Evolutionary conservation across 2,888 invertebrate species (phyloP).

Genomic region (Allacma fusca): DNA sequence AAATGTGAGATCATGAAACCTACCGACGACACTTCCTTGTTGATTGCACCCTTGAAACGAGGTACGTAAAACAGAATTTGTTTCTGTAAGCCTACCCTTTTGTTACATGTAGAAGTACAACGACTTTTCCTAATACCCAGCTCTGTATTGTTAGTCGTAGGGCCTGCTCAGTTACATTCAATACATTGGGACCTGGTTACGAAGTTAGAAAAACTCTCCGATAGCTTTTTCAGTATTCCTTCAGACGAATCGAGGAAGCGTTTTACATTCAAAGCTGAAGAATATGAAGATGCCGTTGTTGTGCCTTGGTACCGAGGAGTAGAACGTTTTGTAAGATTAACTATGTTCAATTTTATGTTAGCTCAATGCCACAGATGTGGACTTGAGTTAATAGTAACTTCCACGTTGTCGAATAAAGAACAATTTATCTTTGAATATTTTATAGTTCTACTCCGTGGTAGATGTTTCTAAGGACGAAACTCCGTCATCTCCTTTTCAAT

Average conservation of each 20-base stretch:
- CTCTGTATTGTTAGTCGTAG: too few species aligned
- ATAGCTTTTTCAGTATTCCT: constrained; percentile 58
- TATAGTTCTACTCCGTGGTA: constrained; percentile 73
- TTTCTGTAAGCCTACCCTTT: too few species aligned
- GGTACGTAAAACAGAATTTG: constrained; percentile 5
- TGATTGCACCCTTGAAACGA: constrained; percentile 60
- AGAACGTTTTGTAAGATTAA: constrained; percentile 25
- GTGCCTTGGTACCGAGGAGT: constrained; percentile 81
- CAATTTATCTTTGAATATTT: background rate
- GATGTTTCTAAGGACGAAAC: constrained; percentile 73
- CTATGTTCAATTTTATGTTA: background rate
- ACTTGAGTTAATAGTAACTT: too few species aligned
- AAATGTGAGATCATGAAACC: constrained; percentile 23
- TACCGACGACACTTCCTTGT: constrained; percentile 62
- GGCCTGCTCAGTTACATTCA: background rate
- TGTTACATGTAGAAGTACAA: background rate
- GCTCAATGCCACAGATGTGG: too few species aligned
- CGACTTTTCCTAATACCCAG: too few species aligned
- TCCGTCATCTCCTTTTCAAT: constrained; percentile 74
- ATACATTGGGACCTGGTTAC: constrained; percentile 38
- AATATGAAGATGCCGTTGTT: constrained; percentile 78
- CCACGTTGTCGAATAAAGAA: too few species aligned
- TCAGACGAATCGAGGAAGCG: constrained; percentile 66
- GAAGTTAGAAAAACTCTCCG: constrained; percentile 63
- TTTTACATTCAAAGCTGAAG: constrained; percentile 69